A percentile compares a stretch with the other conserved stretches of the same genome.
Conservation (phyloP, 2,797 vertebrate genomes). For the Pseudochirops cupreus region DNA sequence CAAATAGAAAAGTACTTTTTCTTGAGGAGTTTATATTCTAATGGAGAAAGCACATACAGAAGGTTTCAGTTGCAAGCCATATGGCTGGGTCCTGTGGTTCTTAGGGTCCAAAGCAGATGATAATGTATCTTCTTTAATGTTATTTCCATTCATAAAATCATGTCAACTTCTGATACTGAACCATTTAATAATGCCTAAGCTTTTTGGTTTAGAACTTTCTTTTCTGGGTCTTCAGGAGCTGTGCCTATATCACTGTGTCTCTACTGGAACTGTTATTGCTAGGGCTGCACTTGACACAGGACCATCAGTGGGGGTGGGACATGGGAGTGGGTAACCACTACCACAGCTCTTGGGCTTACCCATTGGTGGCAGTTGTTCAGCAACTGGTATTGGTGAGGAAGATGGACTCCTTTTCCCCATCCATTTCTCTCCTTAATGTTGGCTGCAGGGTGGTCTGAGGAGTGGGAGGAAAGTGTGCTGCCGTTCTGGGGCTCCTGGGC, state of each 20-base stretch:
- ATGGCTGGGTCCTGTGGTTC: not conserved
- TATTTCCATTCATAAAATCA: not conserved
- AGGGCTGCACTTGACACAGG: not conserved
- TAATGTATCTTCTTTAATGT: not conserved
- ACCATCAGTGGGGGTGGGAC: not conserved
- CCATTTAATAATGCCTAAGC: not conserved
- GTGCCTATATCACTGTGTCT: not conserved
- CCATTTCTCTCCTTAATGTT: not conserved
- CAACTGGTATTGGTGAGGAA: not conserved
- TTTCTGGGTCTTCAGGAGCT: not conserved
- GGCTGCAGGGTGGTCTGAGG: not conserved
- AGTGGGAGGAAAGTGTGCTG: not conserved
- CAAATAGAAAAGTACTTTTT: not conserved
- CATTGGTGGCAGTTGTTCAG: not conserved
- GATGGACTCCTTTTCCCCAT: not conserved
- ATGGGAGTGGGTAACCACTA: not conserved
- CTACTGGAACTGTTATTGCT: not conserved
- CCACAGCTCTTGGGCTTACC: not conserved
- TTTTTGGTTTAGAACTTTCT: not conserved
- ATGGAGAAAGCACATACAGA: not conserved
- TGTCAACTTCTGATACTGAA: not conserved
- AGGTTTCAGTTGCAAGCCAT: not conserved
- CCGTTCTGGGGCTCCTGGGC: not conserved
- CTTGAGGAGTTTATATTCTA: not conserved
- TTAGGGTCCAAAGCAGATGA: not conserved